A percentile compares a stretch with the other conserved stretches of the same genome.
Evolutionary conservation across 2,888 invertebrate species (phyloP).

Genomic region (Melanchra persicariae): DNA sequence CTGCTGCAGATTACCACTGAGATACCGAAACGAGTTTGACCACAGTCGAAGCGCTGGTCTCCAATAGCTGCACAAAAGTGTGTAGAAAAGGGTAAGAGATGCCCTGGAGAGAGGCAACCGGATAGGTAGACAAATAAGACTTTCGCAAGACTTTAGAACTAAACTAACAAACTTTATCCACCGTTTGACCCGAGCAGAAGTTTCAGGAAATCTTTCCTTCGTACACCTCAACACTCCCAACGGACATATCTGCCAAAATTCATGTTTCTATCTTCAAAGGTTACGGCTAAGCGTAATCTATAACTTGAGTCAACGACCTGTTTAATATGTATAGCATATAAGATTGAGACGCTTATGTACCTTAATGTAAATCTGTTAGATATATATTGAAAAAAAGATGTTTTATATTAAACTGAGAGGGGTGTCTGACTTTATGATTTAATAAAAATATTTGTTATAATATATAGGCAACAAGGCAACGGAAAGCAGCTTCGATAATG

Average conservation of each 20-base stretch:
- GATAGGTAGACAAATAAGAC: not conserved
- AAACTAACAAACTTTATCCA: not conserved
- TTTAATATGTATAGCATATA: conserved; percentile 16
- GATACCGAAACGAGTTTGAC: too few species aligned
- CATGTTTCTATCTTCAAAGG: conserved; percentile 4
- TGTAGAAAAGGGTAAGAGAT: not conserved
- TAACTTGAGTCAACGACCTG: conserved; percentile 3
- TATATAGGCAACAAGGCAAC: too few species aligned
- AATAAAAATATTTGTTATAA: conserved; percentile 20
- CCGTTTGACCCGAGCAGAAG: not conserved
- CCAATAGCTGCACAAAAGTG: too few species aligned
- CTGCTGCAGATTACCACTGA: too few species aligned
- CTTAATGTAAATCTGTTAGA: conserved; percentile 9
- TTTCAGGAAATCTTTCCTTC: not conserved
- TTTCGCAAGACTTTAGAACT: not conserved
- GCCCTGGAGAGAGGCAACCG: not conserved
- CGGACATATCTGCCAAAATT: conserved; percentile 5
- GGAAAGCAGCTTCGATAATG: not conserved
- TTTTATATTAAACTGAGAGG: not conserved
- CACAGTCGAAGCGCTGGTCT: too few species aligned
- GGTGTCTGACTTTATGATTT: not conserved
- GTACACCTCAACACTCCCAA: not conserved
- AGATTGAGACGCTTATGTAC: conserved; percentile 9
- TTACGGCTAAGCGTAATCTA: not conserved
- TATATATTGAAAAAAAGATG: too few species aligned